Base-by-base conservation (phyloP, 1,140 invertebrate genomes). In the Agrypnia vestita region DNA sequence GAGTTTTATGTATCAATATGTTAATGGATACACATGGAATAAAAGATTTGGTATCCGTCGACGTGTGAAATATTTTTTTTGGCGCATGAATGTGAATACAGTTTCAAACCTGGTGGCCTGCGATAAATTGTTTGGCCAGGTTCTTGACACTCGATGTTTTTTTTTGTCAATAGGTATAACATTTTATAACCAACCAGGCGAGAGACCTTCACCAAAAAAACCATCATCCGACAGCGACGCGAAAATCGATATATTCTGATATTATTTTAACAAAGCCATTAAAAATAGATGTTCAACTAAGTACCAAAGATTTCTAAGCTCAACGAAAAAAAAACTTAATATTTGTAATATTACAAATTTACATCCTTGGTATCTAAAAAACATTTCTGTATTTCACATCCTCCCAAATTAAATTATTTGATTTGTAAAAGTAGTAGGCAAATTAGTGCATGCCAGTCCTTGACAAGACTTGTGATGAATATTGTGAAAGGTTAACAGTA, bases 161-260 rank as follows among this genome's bases (percentile, higher is more conserved):
- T 35, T 6, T 56, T 56, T 0, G n/a, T 56, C 9, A 62, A 61
- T 10, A 61, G n/a, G 6, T 4, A 61, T 10, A 62, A 62, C n/a
- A 8, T 7, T 12, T 9, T 62, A 21, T 62, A 35, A 21, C 21
- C 59, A 62, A 25, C 59, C 25, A 62, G 59, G 21, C 21, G 59
- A 62, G 59, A 62, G 53, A 62, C 59, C 25, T 62, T 21, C 59
- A 13, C 17, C 25, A 15, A 62, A 62, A 35, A 62, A 62, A 62
- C 25, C 17, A 11, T 62, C 13, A 10, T 62, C 59, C 59, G 17
- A 62, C 19, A 11, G 21, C 59, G 17, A 21, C 25, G 59, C 21
- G 21, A 35, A 25, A 25, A 25, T 62, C 59, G 12, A 62, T 51
- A 13, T 51, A n/a, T n/a, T n/a, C n/a, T n/a, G n/a, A n/a, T n/a